A percentile compares a stretch with the other conserved stretches of the same genome.
Evolutionary conservation across 1,140 invertebrate genomes (phyloP).

Genomic region (Drosophila neocordata): DNA sequence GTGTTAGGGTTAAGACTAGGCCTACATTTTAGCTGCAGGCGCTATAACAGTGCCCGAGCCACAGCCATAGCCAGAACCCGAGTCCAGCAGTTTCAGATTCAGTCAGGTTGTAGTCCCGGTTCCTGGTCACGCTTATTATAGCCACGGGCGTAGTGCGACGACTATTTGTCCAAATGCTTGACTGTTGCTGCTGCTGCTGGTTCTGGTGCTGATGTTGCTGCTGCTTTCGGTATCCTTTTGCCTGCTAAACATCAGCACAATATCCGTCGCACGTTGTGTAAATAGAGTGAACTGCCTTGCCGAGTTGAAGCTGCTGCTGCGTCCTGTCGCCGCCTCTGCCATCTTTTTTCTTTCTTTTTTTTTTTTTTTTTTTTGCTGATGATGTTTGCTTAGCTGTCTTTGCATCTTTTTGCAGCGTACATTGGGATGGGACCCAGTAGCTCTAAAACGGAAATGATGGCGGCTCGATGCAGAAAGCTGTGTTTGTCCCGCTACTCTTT

Average conservation of each 20-base stretch:
- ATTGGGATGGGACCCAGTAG: background rate
- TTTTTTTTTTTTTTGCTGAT: constrained; percentile 41
- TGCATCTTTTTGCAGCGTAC: constrained; percentile 69
- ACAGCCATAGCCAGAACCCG: constrained; percentile 17
- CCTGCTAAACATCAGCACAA: constrained; percentile 75
- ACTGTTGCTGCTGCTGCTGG: constrained; percentile 38
- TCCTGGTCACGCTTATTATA: constrained; percentile 74
- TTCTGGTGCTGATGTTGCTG: constrained; percentile 23
- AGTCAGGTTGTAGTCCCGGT: constrained; percentile 17
- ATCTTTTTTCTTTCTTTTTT: constrained; percentile 61
- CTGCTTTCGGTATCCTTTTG: constrained; percentile 45
- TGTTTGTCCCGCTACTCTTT: constrained; percentile 62
- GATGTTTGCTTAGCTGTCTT: constrained; percentile 82
- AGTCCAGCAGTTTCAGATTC: background rate
- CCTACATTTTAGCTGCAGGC: constrained; percentile 57
- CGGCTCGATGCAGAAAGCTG: constrained; percentile 72
- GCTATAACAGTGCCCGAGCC: constrained; percentile 14
- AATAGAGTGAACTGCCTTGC: constrained; percentile 40
- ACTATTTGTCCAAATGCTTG: constrained; percentile 72
- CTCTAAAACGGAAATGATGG: constrained; percentile 81
- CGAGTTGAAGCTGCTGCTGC: constrained; percentile 9
- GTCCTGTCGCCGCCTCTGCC: constrained; percentile 45
- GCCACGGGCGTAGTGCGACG: constrained; percentile 50
- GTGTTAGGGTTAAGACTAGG: constrained; percentile 75
- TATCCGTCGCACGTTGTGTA: constrained; percentile 75